Evolutionary conservation across 2,797 vertebrate genomes (phyloP), one percentile per base, ranked within the genome.

Genomic region (Xenopus petersii): DNA sequence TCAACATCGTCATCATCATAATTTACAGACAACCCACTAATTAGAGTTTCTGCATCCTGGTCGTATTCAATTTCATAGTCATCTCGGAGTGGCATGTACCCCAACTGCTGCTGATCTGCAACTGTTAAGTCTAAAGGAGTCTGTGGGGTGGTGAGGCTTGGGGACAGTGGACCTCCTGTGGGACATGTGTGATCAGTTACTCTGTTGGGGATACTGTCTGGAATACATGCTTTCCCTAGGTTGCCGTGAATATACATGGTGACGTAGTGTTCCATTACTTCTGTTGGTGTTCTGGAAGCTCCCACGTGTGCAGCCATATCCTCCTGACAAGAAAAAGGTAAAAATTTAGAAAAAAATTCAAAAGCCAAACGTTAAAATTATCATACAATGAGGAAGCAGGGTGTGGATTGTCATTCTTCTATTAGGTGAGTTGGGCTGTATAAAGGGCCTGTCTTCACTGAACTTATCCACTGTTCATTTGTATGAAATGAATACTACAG

Each of bases 181-280:
- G 96, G 96, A 69, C 97, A 99, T 0, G 98, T 99, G 86, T 99
- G 98, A 83, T 99, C 97, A 0, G 98, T 99, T 24, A 99, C 96
- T 5, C 98, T 91, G 89, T 99, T 99, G 0, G 97, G 97, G 81
- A 99, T 99, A 10, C 79, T 94, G 89, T 98, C 98, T 0, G 97
- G 95, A 86, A 99, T 98, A 87, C 98, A 99, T 79, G 97, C 98
- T 70, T 97, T 98, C 0, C 98, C 98, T 79, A 99, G 91, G 91
- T 99, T 99, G 2, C 98, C 98, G 0, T 99, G 97, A 84, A 99
- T 96, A 65, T 98, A 99, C 96, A 98, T 98, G 90, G 93, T 97
- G 78, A 99, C 96, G 0, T 99, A 99, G 83, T 99, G 98, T 2
- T 99, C 96, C 97, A 98, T 98, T 79, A 98, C 97, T 80, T 99